A percentile compares a stretch with the other conserved stretches of the same genome.
These are phyloP conservation scores for Cettia cetti DNA, from an alignment of 2,113 vertebrate species.

Conservation along the genomic window DNA sequence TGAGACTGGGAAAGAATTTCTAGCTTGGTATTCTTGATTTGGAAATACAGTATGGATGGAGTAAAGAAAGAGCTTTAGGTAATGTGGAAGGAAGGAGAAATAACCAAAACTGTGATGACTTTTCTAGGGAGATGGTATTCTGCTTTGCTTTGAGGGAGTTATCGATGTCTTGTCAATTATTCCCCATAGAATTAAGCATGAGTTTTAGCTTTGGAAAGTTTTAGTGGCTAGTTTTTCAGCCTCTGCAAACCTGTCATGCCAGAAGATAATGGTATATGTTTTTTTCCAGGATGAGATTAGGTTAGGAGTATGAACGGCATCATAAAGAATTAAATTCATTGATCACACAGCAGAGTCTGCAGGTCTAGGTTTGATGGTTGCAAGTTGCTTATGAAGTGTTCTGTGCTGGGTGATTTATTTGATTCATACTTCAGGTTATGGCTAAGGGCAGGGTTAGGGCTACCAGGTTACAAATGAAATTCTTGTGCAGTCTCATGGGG, in stretches of 20 bases:
- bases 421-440: neutral
- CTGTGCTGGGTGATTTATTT: neutral
- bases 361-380: neutral
- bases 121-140: neutral
- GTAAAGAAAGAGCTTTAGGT: neutral
- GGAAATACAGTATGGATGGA: neutral
- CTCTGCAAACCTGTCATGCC: neutral
- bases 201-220: neutral
- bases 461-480: neutral
- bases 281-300: neutral
- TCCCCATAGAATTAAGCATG: neutral
- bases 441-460: neutral
- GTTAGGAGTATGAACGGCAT: neutral
- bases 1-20: neutral
- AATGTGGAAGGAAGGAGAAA: neutral
- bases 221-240: neutral
- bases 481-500: neutral
- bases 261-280: neutral
- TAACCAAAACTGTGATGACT: neutral
- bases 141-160: neutral
- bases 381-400: neutral
- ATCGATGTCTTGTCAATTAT: neutral
- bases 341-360: neutral
- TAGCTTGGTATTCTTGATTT: neutral
- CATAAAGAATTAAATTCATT: neutral